Percentiles rank a stretch among this genome's conserved stretches.
These are phyloP conservation scores for Netelia inedita DNA, from an alignment of 2,888 invertebrate genomes.

Conservation along the genomic window DNA sequence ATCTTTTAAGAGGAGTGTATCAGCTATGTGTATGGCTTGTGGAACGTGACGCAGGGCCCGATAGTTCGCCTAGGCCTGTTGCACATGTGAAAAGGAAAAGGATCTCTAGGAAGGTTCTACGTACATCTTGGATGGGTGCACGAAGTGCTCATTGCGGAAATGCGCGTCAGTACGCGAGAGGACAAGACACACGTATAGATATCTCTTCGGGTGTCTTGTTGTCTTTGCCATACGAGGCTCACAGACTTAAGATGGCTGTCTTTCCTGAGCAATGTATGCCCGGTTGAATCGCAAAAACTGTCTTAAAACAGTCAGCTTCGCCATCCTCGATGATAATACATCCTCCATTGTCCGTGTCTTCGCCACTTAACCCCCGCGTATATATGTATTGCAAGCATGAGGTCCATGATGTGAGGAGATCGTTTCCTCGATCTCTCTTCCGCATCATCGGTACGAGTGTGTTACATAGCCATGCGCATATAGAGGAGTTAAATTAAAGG, in stretches of 20 bases:
- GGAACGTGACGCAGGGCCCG: conserved; percentile 11
- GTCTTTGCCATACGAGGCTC: neutral
- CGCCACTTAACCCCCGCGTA: neutral
- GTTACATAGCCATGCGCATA: conserved; percentile 31
- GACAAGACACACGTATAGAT: conserved; percentile 48
- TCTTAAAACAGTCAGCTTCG: conserved; percentile 16
- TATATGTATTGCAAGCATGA: neutral
- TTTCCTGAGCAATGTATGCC: conserved; percentile 6
- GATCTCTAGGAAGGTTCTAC: conserved; percentile 17
- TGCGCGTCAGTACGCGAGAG: conserved; percentile 41
- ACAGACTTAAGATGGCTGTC: conserved; percentile 23
- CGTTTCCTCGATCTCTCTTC: conserved; percentile 67
- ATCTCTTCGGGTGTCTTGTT: conserved; percentile 30
- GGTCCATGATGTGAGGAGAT: conserved; percentile 50
- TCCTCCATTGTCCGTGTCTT: conserved; percentile 1
- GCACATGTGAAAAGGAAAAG: conserved; percentile 27
- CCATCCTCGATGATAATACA: neutral
- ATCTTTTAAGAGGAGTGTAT: conserved; percentile 27
- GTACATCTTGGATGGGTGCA: conserved; percentile 2
- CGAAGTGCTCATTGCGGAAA: conserved; percentile 56
- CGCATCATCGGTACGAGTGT: conserved; percentile 61
- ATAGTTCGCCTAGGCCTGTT: neutral
- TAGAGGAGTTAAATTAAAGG: conserved; percentile 57
- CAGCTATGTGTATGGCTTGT: neutral
- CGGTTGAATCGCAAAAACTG: conserved; percentile 16